Evolutionary conservation across 1,140 invertebrate genomes (phyloP), one percentile per base, ranked within the genome.

Genomic region (Lepidotrigona ventralis): DNA sequence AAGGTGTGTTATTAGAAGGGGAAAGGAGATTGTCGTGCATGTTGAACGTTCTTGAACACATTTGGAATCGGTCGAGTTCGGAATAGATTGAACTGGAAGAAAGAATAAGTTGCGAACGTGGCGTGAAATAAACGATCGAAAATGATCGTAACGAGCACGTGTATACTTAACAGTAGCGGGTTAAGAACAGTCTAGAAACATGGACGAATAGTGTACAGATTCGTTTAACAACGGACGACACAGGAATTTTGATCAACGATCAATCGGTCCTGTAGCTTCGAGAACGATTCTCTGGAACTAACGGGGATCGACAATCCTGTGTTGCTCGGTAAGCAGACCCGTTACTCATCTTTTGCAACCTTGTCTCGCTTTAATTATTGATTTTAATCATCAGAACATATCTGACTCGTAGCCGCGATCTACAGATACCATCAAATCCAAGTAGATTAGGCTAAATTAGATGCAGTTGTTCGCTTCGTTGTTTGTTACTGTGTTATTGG

Each of bases 191-290:
- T 83, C 33, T 81, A 75, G 21, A 66, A 56, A 74, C 71, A 81
- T 75, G 81, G 81, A 77, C 81, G 81, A 82, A 82, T 82, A 58
- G 74, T 54, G 81, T 82, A 78, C 81, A 21, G 81, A 46, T 83
- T 78, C 75, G 33, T 70, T 82, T 77, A 68, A 77, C 80, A 58
- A 82, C 74, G 80, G 79, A 74, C 58, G 46, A 82, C 39, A 77
- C 80, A 81, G 79, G 71, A 66, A 68, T 74, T 60, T 83, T 29
- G 64, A 54, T 19, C 60, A 29, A 29, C 26, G 51, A 51, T 83
- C 79, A 68, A 29, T 69, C n/a, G 17, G 21, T n/a, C 63, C 63
- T 53, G 23, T 70, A 82, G 63, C 73, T 51, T 70, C 54, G 74
- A 77, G 81, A 70, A 77, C 39, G 39, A 17, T 58, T 56, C 54